Percentiles rank a stretch among this genome's conserved stretches.
Evolutionary conservation across 2,888 invertebrate species (phyloP).

Genomic region (Catotricha subobsoleta): DNA sequence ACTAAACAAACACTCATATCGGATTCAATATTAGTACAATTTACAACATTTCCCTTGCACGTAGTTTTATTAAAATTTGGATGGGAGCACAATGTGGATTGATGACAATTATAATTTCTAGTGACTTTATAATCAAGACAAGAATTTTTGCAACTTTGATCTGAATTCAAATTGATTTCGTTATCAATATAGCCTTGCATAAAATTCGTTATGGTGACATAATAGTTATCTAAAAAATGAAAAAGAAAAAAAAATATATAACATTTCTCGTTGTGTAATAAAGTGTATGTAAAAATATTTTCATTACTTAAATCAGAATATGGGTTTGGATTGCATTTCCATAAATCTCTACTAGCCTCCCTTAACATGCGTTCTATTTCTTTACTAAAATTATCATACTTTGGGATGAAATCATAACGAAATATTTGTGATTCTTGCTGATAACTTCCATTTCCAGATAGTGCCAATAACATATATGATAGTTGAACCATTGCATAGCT

Average conservation of each 20-base stretch:
- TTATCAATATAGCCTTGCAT: conserved; percentile 66
- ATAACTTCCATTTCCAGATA: too few species aligned
- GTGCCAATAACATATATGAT: background rate
- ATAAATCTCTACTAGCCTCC: background rate
- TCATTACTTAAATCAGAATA: conserved; percentile 1
- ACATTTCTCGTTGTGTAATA: too few species aligned
- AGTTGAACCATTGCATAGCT: conserved; percentile 1
- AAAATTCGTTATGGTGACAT: conserved; percentile 38
- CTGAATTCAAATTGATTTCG: conserved; percentile 57
- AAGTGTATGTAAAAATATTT: background rate
- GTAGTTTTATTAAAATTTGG: conserved; percentile 31
- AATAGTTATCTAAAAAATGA: background rate
- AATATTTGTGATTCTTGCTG: background rate
- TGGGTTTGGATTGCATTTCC: conserved; percentile 4
- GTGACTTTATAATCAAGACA: conserved; percentile 52
- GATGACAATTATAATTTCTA: conserved; percentile 41
- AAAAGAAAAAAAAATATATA: background rate
- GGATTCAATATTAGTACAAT: conserved; percentile 54
- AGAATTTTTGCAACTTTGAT: conserved; percentile 48
- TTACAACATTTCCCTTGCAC: conserved; percentile 46
- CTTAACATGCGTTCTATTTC: background rate
- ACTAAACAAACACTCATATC: conserved; percentile 63
- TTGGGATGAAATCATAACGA: background rate
- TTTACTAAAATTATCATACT: background rate
- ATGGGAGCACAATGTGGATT: conserved; percentile 38